A percentile compares a stretch with the other conserved stretches of the same genome.
Conservation (phyloP, 1,140 invertebrate genomes). For the Drosophila biarmipes region DNA sequence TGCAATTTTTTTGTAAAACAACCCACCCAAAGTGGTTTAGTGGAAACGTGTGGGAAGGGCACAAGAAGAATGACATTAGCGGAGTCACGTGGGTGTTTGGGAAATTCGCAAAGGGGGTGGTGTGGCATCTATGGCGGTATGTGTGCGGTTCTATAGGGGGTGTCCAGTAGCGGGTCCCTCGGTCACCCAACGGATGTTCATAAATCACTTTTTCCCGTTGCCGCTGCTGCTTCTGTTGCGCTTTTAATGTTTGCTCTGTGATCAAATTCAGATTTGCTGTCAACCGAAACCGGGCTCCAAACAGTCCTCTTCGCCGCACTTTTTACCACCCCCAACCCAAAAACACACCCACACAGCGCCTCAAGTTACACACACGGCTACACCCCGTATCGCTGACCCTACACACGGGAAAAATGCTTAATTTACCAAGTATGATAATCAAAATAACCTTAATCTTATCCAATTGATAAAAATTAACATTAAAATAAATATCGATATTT, state of each 20-base stretch:
- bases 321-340: slow-evolving; percentile 4
- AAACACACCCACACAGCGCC: slow-evolving; percentile 10
- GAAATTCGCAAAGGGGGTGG: slow-evolving; percentile 5
- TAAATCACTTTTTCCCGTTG: slow-evolving; percentile 66
- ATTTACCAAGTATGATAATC: no score
- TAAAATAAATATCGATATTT: no score
- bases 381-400: slow-evolving; percentile 19
- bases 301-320: neutral
- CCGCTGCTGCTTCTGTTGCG: slow-evolving; percentile 29
- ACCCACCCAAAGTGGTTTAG: slow-evolving; percentile 11
- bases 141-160: slow-evolving; percentile 7
- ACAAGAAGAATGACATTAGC: slow-evolving; percentile 12
- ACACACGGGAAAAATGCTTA: neutral
- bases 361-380: slow-evolving; percentile 38
- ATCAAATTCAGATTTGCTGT: slow-evolving; percentile 78
- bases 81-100: neutral
- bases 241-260: slow-evolving; percentile 72
- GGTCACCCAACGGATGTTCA: slow-evolving; percentile 57
- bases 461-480: neutral
- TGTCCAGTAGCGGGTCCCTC: slow-evolving; percentile 15
- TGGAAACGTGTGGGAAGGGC: slow-evolving; percentile 5
- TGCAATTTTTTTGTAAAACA: slow-evolving; percentile 19
- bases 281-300: slow-evolving; percentile 66
- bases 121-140: neutral
- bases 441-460: neutral